A percentile compares a stretch with the other conserved stretches of the same genome.
Evolutionary conservation across 2,888 invertebrate species (phyloP).

Genomic region (Candidula unifasciata): DNA sequence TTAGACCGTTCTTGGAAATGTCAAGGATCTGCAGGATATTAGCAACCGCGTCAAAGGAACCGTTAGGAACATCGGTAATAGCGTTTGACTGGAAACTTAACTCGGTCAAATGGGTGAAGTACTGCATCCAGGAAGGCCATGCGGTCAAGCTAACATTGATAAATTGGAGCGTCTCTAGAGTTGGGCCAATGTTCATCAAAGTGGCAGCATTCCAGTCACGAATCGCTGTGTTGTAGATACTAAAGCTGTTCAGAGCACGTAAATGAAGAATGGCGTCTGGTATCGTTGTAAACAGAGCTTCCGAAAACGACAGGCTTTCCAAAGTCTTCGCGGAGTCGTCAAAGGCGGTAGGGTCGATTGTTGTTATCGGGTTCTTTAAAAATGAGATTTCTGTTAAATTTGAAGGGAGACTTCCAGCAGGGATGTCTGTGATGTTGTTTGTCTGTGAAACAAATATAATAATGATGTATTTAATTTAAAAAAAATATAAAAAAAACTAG

Average conservation of each 20-base stretch:
- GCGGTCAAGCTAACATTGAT: background rate
- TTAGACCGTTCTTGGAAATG: background rate
- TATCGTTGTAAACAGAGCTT: background rate
- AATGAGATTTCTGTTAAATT: background rate
- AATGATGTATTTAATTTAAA: too few species aligned
- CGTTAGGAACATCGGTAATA: background rate
- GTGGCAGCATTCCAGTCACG: background rate
- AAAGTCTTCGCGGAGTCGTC: background rate
- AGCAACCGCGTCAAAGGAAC: background rate
- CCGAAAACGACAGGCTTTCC: background rate
- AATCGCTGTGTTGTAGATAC: background rate
- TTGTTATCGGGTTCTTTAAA: background rate
- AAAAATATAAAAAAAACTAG: background rate
- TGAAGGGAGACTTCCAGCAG: background rate
- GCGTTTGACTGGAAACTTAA: background rate
- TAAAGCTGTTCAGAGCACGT: background rate
- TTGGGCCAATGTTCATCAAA: background rate
- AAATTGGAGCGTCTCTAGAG: background rate
- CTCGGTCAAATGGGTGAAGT: background rate
- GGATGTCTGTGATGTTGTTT: background rate
- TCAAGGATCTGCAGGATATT: background rate
- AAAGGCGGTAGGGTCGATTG: background rate
- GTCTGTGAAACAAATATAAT: background rate
- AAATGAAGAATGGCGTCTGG: background rate
- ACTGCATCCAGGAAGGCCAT: constrained; percentile 16